Percentiles rank a stretch among this genome's conserved stretches.
Evolutionary conservation across 1,140 invertebrate genomes (phyloP).

Genomic region (Coptotermes formosanus): DNA sequence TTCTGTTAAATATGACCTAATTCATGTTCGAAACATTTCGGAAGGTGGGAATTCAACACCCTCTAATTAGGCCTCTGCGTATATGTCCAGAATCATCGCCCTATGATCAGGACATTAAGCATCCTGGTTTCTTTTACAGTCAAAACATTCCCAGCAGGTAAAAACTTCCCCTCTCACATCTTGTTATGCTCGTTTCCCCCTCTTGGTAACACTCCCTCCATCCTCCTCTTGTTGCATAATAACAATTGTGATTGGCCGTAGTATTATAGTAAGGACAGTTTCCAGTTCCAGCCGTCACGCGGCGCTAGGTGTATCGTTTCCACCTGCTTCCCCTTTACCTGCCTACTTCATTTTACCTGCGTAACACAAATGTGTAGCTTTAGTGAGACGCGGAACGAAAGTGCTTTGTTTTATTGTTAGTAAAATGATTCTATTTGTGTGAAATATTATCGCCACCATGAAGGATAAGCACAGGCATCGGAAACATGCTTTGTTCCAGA

Average conservation of each 20-base stretch:
- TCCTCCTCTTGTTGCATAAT: not conserved
- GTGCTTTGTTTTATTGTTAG: conserved; percentile 33
- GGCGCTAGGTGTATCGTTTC: not conserved
- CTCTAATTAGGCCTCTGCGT: no score
- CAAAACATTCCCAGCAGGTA: not conserved
- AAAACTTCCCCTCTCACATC: not conserved
- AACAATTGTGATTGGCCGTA: conserved; percentile 9
- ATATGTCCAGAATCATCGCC: no score
- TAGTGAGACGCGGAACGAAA: conserved; percentile 33
- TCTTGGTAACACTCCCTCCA: not conserved
- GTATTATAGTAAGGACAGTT: conserved; percentile 10
- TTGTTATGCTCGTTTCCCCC: not conserved
- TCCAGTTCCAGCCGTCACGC: not conserved
- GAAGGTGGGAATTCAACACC: no score
- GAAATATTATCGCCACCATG: conserved; percentile 42
- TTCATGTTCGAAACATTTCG: no score
- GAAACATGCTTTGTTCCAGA: conserved; percentile 54
- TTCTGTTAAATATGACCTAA: no score
- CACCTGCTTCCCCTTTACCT: conserved; percentile 10
- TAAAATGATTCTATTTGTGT: conserved; percentile 9
- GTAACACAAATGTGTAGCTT: conserved; percentile 15
- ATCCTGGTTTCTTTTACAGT: not conserved
- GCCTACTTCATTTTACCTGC: conserved; percentile 25
- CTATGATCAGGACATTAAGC: no score
- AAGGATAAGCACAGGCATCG: conserved; percentile 47